These are phyloP conservation scores for Accipiter virgatus DNA, from an alignment of 2,113 vertebrate species.

Conservation along the genomic window DNA sequence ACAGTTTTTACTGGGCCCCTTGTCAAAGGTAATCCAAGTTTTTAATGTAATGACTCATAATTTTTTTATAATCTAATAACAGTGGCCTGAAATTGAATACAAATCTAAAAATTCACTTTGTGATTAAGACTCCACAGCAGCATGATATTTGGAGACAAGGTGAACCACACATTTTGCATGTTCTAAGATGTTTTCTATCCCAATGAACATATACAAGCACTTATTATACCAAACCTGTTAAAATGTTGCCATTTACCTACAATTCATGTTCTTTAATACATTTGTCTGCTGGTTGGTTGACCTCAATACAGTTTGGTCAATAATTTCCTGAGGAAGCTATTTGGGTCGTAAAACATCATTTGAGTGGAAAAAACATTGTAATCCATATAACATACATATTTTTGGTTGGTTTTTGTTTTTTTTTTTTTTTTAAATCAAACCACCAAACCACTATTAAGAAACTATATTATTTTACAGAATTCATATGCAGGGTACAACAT, in stretches of 20 bases:
- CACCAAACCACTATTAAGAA: neutral
- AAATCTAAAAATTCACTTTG: neutral
- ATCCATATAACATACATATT: neutral
- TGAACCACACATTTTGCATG: neutral
- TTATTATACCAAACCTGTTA: neutral
- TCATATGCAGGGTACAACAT: rapidly evolving
- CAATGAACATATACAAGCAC: neutral
- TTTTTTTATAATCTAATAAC: neutral
- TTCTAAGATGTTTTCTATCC: neutral
- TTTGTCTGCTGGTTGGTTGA: neutral
- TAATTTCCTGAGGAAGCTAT: neutral
- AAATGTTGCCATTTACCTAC: neutral
- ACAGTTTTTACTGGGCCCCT: neutral
- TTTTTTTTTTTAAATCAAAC: no score
- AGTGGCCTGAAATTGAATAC: neutral
- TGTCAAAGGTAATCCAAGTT: neutral
- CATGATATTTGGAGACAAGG: neutral
- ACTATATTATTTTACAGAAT: neutral
- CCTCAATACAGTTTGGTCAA: neutral
- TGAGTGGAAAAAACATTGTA: neutral
- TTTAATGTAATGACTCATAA: neutral
- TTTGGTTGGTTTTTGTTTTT: neutral
- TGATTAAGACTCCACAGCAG: neutral
- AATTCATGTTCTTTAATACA: neutral
- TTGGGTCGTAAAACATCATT: neutral